Base-by-base conservation (phyloP, 2,797 vertebrate genomes). In the Sternotherus odoratus region DNA sequence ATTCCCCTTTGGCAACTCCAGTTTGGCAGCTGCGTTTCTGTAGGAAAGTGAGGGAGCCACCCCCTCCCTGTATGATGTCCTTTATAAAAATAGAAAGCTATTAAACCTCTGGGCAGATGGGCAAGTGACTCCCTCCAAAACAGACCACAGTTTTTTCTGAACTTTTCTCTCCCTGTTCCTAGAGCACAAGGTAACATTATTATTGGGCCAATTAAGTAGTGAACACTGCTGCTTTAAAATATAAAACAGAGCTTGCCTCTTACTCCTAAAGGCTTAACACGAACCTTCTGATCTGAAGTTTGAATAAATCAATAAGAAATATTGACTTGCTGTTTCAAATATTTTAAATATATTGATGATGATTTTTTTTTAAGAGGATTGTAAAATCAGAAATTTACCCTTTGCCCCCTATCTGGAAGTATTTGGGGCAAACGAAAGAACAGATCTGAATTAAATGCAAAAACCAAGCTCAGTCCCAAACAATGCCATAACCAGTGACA, bases 1-100 rank as follows among this genome's bases (percentile, higher is more conserved):
- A 97, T 97, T 96, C 97, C 97, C 96, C 96, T 96, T 97, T 97
- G 98, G 97, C 97, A 91, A 96, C 96, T 97, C 96, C 92, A 93
- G 88, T 96, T 97, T 97, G 97, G 98, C 97, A 98, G 97, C 97
- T 97, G 96, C 86, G 96, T 96, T 97, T 97, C 82, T 92, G 82
- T 91, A 96, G 96, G 94, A 97, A 97, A 97, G 94, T 96, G 95
- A 96, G 93, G 94, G 95, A 94, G 86, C 95, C 82, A 90, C 88
- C 94, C 93, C 94, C 90, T 96, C 84, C 92, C 95, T 94, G n/a
- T n/a, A n/a, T 95, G 91, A 79, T 92, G 91, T 96, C 94, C 95
- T 96, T 97, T 94, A 95, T 93, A 96, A 97, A 97, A 97, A 95
- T 89, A 96, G 95, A 96, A 95, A 91, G 92, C 94, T 96, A 95